These are phyloP conservation scores for Propsilocerus akamusi DNA, from an alignment of 1,140 invertebrate species.

Conservation along the genomic window DNA sequence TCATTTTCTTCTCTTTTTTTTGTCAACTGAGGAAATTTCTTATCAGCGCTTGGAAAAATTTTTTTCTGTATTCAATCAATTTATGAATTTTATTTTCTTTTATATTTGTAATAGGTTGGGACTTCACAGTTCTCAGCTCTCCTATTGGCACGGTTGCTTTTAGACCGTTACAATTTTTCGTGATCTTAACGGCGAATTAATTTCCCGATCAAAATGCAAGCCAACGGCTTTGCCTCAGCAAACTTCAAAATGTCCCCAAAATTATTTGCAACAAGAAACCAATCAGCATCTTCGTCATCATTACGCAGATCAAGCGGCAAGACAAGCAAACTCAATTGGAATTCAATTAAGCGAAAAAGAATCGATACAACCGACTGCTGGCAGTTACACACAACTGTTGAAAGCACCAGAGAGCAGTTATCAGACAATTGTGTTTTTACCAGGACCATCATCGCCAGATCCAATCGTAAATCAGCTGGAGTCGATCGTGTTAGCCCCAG, in stretches of 20 bases:
- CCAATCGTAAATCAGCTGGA: neutral
- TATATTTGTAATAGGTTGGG: neutral
- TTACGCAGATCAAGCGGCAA: neutral
- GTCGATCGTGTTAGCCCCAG: neutral
- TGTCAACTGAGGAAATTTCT: too few relatives aligned
- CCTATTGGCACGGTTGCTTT: neutral
- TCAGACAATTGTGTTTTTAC: neutral
- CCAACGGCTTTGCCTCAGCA: neutral
- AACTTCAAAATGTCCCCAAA: neutral
- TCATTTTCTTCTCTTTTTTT: too few relatives aligned
- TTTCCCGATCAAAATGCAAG: conserved; percentile 1
- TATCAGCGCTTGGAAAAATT: neutral
- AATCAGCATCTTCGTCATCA: too few relatives aligned
- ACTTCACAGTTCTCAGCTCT: neutral
- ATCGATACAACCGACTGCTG: neutral
- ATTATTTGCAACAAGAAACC: neutral
- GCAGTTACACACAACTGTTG: neutral
- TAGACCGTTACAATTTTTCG: neutral
- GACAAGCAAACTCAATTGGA: neutral
- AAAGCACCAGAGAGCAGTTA: neutral
- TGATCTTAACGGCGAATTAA: neutral
- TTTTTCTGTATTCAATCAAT: too few relatives aligned
- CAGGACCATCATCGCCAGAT: neutral
- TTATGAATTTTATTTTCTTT: too few relatives aligned
- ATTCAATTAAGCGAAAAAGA: neutral